Evolutionary conservation across 2,888 invertebrate species (phyloP).

Genomic region (Chrysina gloriosa): DNA sequence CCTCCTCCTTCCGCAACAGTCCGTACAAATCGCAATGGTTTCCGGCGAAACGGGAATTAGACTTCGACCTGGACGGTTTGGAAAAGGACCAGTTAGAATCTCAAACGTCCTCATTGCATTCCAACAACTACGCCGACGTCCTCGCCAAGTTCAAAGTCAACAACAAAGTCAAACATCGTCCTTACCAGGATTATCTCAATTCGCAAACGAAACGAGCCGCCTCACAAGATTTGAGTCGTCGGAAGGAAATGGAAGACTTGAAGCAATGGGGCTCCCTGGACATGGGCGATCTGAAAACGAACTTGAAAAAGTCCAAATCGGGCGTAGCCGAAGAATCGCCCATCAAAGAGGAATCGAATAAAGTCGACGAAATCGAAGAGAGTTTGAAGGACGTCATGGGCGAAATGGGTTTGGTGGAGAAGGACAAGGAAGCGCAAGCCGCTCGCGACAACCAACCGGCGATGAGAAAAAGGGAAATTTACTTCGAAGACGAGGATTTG

Average conservation of each 20-base stretch:
- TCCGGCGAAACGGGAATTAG: constrained; percentile 38
- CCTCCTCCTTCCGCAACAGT: constrained; percentile 24
- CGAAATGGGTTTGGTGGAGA: constrained; percentile 51
- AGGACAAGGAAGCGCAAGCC: constrained; percentile 44
- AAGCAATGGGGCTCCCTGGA: constrained; percentile 40
- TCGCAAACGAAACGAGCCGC: constrained; percentile 37
- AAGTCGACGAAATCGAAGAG: constrained; percentile 51
- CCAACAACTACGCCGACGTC: constrained; percentile 46
- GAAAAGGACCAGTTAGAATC: constrained; percentile 35
- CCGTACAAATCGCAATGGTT: constrained; percentile 42
- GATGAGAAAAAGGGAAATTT: constrained; percentile 42
- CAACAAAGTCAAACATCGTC: constrained; percentile 42
- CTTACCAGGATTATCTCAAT: constrained; percentile 40
- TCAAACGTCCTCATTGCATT: constrained; percentile 26
- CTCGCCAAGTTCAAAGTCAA: constrained; percentile 48
- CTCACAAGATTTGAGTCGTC: constrained; percentile 15
- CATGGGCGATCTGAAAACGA: constrained; percentile 29
- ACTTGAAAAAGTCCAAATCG: constrained; percentile 9
- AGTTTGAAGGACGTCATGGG: constrained; percentile 50
- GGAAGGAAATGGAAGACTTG: constrained; percentile 38
- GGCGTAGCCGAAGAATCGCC: neutral
- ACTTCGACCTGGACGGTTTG: constrained; percentile 30
- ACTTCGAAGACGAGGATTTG: constrained; percentile 53
- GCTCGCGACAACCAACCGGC: neutral
- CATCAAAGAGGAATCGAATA: constrained; percentile 27